Percentiles rank a stretch among this genome's conserved stretches.
phyloP scores from a whole-genome alignment of 2,888 invertebrate genomes.

The Dryadula phaetusa region DNA sequence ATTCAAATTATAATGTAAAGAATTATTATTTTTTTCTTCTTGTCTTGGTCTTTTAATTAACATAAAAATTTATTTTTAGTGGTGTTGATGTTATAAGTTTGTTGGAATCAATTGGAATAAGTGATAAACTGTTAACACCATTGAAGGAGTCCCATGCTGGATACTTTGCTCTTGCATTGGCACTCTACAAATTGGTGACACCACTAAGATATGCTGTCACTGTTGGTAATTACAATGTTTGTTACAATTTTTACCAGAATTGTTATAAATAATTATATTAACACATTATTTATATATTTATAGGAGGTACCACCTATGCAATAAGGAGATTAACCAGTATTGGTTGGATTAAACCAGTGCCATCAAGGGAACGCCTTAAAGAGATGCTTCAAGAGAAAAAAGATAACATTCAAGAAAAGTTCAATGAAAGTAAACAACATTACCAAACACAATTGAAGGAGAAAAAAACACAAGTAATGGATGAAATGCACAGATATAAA shows the following conservation, averaged over 20 bases:
- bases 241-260: background rate
- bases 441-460: conserved; percentile 74
- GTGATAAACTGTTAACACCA: conserved; percentile 90
- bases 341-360: conserved; percentile 94
- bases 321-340: conserved; percentile 91
- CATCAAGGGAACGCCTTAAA: conserved; percentile 86
- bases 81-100: conserved; percentile 94
- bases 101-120: conserved; percentile 90
- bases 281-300: conserved; percentile 36
- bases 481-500: conserved; percentile 80
- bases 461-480: conserved; percentile 75
- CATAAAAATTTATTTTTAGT: conserved; percentile 77
- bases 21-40: too few relatives aligned
- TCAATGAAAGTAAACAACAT: conserved; percentile 82
- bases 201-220: conserved; percentile 97
- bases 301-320: conserved; percentile 93
- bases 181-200: conserved; percentile 96
- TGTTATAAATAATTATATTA: background rate
- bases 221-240: conserved; percentile 83
- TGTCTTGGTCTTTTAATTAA: too few relatives aligned
- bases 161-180: conserved; percentile 94
- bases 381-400: conserved; percentile 86
- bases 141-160: conserved; percentile 93
- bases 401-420: conserved; percentile 85
- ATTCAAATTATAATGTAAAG: too few relatives aligned